Evolutionary conservation across 2,797 vertebrate genomes (phyloP).

Genomic region (Carcharodon carcharias): DNA sequence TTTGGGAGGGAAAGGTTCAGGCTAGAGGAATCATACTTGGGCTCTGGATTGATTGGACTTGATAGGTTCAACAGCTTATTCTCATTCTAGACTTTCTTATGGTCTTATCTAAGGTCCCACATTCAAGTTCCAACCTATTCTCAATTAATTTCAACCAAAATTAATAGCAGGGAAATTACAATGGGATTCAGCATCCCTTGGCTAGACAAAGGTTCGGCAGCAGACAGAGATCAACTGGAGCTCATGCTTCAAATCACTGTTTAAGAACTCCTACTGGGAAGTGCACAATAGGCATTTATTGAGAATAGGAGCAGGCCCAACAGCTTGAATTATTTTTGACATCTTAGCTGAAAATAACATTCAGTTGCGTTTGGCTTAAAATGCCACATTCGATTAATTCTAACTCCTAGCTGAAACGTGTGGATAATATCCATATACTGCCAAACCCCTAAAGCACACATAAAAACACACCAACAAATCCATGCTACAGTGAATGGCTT

Average conservation of each 20-base stretch:
- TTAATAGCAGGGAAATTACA: neutral
- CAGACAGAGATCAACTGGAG: neutral
- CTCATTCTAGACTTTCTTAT: neutral
- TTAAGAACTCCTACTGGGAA: neutral
- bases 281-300: too few species aligned
- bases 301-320: neutral
- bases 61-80: neutral
- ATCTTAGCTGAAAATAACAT: neutral
- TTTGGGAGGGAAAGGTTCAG: neutral
- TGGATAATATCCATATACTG: neutral
- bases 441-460: neutral
- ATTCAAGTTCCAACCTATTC: neutral
- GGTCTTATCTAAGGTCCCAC: neutral
- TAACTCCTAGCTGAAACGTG: neutral
- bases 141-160: neutral
- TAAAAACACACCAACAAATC: neutral
- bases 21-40: neutral
- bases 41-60: neutral
- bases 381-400: neutral
- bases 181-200: neutral
- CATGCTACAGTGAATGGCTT: neutral
- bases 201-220: neutral
- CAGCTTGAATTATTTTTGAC: neutral
- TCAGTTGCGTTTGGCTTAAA: neutral
- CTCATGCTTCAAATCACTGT: neutral